phyloP scores from a whole-genome alignment of 2,888 invertebrate genomes.

The Plemyria rubiginata region DNA sequence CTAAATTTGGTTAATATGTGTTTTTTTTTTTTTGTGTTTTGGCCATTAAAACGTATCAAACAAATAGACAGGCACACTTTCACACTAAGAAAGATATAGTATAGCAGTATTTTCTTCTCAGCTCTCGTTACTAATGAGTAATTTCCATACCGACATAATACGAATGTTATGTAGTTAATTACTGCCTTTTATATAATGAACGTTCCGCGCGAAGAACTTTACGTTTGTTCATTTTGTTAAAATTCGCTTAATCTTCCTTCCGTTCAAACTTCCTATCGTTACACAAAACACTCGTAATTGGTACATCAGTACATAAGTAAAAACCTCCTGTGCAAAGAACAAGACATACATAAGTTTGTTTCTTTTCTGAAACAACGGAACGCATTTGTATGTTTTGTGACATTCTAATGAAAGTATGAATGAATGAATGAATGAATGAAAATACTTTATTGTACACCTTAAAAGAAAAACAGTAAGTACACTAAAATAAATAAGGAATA shows the following conservation, averaged over 20 bases:
- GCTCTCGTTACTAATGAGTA: slow-evolving; percentile 18
- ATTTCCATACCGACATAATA: slow-evolving; percentile 35
- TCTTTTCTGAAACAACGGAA: not conserved
- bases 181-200: slow-evolving; percentile 45
- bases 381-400: not conserved
- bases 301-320: slow-evolving; percentile 27
- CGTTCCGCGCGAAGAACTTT: slow-evolving; percentile 47
- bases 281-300: slow-evolving; percentile 31
- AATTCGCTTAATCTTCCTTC: slow-evolving; percentile 57
- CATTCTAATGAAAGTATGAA: not conserved
- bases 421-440: no score
- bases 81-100: not conserved
- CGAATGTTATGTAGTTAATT: slow-evolving; percentile 29
- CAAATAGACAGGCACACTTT: not conserved
- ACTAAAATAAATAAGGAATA: no score
- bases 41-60: no score
- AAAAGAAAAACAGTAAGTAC: no score
- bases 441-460: no score
- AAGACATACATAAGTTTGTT: slow-evolving; percentile 5
- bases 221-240: slow-evolving; percentile 52
- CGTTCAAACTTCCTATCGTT: slow-evolving; percentile 55
- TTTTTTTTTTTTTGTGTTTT: no score
- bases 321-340: slow-evolving; percentile 7
- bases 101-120: slow-evolving; percentile 14
- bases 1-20: no score